Evolutionary conservation across 2,113 vertebrate species (phyloP).

Genomic region (Neodontobutis hainanensis): DNA sequence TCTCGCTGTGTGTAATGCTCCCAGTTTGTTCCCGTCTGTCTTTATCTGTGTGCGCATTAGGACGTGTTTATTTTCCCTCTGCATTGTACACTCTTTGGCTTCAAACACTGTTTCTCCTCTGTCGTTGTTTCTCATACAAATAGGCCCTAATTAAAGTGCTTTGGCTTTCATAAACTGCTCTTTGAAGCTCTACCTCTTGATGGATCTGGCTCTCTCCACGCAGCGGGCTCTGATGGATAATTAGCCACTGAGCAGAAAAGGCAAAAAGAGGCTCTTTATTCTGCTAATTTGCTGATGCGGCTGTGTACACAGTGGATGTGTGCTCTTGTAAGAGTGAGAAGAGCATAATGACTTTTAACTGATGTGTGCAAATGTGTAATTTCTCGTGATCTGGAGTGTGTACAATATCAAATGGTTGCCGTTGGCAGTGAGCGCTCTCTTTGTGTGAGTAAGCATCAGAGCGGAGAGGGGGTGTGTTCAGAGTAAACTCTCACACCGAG

Average conservation of each 20-base stretch:
- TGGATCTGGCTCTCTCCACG: constrained; percentile 65
- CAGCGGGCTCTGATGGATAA: constrained; percentile 73
- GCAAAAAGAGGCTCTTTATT: constrained; percentile 73
- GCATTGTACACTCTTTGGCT: constrained; percentile 56
- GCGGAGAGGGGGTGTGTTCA: constrained; percentile 15
- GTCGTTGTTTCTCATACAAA: constrained; percentile 66
- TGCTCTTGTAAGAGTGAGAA: constrained; percentile 54
- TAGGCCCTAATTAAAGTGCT: constrained; percentile 81
- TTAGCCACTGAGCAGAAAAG: constrained; percentile 75
- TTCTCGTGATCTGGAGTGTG: constrained; percentile 40
- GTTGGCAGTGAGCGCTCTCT: constrained; percentile 33
- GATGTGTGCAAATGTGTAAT: constrained; percentile 61
- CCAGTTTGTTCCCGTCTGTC: constrained; percentile 26
- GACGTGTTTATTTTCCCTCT: constrained; percentile 60
- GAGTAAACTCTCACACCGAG: background rate
- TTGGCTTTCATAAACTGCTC: constrained; percentile 75
- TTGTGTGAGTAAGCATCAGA: constrained; percentile 28
- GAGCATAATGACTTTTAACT: constrained; percentile 72
- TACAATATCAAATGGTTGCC: constrained; percentile 47
- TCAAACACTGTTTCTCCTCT: constrained; percentile 61
- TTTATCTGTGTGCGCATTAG: constrained; percentile 23
- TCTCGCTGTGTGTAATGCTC: constrained; percentile 36
- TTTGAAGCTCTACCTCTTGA: constrained; percentile 80
- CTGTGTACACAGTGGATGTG: constrained; percentile 53
- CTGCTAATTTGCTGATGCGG: constrained; percentile 71